Conservation (phyloP, 2,888 invertebrate species). For the Perithous albicinctus region DNA sequence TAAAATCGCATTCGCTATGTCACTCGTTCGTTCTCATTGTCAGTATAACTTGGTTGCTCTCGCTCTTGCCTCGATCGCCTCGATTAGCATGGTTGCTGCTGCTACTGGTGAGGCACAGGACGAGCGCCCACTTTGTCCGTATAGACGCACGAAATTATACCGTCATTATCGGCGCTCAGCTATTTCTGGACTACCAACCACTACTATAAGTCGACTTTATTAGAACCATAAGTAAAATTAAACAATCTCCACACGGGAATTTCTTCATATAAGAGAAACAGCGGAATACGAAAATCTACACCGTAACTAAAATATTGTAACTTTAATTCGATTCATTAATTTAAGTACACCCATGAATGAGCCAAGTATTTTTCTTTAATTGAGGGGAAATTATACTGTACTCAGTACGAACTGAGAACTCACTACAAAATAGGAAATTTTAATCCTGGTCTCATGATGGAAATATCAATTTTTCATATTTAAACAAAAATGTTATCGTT, state of each 20-base stretch:
- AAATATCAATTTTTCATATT: too few relatives aligned
- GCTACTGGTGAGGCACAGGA: neutral
- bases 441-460: too few relatives aligned
- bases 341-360: neutral
- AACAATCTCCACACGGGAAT: neutral
- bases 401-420: too few relatives aligned
- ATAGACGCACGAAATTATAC: constrained; percentile 74
- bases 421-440: too few relatives aligned
- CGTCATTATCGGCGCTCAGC: constrained; percentile 75
- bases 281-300: neutral
- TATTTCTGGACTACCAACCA: constrained; percentile 74
- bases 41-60: constrained; percentile 34
- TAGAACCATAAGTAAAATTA: neutral
- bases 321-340: neutral
- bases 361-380: neutral
- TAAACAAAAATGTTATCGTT: too few relatives aligned
- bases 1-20: constrained; percentile 30
- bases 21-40: constrained; percentile 32
- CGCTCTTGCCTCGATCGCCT: constrained; percentile 60
- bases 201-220: neutral
- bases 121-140: constrained; percentile 73
- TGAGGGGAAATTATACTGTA: neutral
- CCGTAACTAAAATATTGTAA: neutral
- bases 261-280: neutral
- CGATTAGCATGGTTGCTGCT: constrained; percentile 67